Conservation (phyloP, 2,113 vertebrate genomes). For the Blennius ocellaris region DNA sequence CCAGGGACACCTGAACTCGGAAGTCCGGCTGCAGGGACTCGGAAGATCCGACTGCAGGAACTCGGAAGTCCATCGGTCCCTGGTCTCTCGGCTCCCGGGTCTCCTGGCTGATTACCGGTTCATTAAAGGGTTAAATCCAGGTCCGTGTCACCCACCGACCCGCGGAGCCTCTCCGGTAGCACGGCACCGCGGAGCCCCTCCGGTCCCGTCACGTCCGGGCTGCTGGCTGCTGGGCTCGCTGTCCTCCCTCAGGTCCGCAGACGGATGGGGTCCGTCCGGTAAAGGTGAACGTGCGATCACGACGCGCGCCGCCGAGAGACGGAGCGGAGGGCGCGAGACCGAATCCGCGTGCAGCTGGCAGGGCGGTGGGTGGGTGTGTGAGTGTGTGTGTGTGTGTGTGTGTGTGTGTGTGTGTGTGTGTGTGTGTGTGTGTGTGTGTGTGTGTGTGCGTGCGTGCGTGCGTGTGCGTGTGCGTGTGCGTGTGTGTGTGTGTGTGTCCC, state of each 20-base stretch:
- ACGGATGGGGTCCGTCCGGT: constrained; percentile 2
- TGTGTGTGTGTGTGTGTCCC: too few species aligned
- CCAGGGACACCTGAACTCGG: too few species aligned
- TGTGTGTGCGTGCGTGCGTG: too few species aligned
- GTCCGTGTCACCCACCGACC: constrained; percentile 12
- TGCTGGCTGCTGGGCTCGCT: background rate
- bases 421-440: too few species aligned
- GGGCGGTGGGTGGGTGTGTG: background rate
- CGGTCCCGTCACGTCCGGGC: constrained; percentile 36
- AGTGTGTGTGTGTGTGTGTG: too few species aligned
- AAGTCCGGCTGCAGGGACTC: too few species aligned
- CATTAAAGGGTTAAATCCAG: background rate
- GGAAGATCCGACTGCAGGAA: too few species aligned
- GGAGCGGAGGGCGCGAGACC: background rate
- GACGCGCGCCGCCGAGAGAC: background rate
- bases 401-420: too few species aligned
- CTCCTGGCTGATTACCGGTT: background rate
- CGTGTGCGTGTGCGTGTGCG: too few species aligned
- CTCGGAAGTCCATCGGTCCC: too few species aligned
- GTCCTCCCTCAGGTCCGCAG: constrained; percentile 30
- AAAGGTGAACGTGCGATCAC: background rate
- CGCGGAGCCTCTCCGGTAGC: background rate
- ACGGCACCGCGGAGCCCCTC: background rate
- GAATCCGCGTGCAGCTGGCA: background rate
- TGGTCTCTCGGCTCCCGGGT: background rate